phyloP scores from a whole-genome alignment of 2,113 vertebrate species.

The Charina bottae region DNA sequence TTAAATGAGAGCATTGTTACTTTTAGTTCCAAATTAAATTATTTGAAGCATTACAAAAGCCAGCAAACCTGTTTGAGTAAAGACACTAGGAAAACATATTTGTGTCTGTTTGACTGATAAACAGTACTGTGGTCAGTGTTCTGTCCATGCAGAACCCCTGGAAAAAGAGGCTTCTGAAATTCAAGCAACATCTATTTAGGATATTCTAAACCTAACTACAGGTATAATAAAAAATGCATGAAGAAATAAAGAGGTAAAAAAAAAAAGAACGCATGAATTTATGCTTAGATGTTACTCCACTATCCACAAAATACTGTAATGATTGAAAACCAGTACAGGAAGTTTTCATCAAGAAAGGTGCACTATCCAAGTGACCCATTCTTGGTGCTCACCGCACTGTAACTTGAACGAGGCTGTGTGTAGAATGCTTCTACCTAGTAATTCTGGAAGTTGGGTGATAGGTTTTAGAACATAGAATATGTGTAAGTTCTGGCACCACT shows the following conservation, averaged over 20 bases:
- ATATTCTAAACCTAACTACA: too few species aligned
- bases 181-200: background rate
- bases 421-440: background rate
- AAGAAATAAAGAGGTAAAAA: background rate
- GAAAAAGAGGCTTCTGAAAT: background rate
- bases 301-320: background rate
- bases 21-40: background rate
- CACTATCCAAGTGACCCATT: background rate
- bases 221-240: background rate
- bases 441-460: background rate
- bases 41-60: background rate
- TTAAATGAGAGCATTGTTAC: background rate
- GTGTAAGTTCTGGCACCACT: background rate
- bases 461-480: background rate
- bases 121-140: background rate
- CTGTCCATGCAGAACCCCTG: background rate
- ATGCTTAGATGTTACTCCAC: too few species aligned
- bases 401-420: background rate
- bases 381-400: background rate
- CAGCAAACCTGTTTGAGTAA: background rate
- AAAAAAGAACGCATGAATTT: background rate
- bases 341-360: background rate
- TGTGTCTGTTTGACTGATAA: background rate
- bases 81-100: background rate
- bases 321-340: background rate